phyloP scores from a whole-genome alignment of 2,797 vertebrate genomes.

The Erithacus rubecula region DNA sequence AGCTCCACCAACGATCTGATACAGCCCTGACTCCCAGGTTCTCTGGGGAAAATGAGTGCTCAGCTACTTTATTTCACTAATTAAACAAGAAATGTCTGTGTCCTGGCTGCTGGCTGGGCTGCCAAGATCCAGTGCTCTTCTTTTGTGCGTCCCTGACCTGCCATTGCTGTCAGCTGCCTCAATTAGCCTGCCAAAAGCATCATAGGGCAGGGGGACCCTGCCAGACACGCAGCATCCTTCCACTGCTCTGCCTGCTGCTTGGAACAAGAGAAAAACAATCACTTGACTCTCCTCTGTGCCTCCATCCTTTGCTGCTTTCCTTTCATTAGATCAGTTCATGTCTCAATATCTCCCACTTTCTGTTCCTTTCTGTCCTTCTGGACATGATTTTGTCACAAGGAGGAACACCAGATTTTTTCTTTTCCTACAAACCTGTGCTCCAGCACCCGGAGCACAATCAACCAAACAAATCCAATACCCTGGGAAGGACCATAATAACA shows the following conservation, averaged over 20 bases:
- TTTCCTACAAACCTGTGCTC: neutral
- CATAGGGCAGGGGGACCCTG: neutral
- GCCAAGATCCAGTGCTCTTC: neutral
- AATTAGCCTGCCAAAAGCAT: constrained; percentile 15
- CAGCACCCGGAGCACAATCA: neutral
- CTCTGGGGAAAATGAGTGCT: neutral
- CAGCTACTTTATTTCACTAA: constrained; percentile 11
- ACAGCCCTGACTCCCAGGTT: neutral
- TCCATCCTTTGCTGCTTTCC: neutral
- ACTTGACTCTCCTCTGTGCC: neutral
- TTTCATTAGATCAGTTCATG: neutral
- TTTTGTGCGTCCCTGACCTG: constrained; percentile 13
- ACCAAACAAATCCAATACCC: neutral
- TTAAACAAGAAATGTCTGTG: neutral
- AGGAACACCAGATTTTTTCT: neutral
- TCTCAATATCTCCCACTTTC: neutral
- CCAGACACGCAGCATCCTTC: neutral
- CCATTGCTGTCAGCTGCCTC: neutral
- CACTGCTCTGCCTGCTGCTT: neutral
- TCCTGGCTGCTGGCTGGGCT: neutral
- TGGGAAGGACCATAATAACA: neutral
- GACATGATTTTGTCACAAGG: neutral
- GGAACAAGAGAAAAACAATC: neutral
- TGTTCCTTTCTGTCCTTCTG: neutral
- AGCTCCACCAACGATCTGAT: neutral